phyloP scores from a whole-genome alignment of 2,113 vertebrate species.

The Pitta sordida region DNA sequence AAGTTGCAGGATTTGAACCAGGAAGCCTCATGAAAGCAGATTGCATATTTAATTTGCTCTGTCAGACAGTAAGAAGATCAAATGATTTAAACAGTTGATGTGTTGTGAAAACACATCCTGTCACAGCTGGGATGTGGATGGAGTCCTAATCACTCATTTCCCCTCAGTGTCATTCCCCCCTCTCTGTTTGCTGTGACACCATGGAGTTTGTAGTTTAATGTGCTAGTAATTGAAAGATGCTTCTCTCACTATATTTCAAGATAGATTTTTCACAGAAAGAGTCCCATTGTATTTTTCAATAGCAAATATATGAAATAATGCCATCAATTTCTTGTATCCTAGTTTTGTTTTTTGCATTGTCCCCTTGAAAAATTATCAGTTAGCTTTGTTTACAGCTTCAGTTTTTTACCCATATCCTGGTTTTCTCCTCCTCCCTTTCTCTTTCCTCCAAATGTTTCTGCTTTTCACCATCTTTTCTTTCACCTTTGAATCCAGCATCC shows the following conservation, averaged over 20 bases:
- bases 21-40: slow-evolving; percentile 2
- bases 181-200: neutral
- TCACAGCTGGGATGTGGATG: neutral
- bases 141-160: neutral
- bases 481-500: neutral
- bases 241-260: neutral
- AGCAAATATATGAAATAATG: neutral
- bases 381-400: neutral
- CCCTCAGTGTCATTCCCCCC: neutral
- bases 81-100: slow-evolving; percentile 27
- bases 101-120: slow-evolving; percentile 34
- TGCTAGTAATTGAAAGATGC: neutral
- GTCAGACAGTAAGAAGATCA: slow-evolving; percentile 21
- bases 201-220: neutral
- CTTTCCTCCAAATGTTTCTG: neutral
- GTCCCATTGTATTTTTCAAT: neutral
- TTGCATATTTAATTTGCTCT: slow-evolving; percentile 15
- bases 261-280: neutral
- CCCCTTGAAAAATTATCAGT: neutral
- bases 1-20: neutral
- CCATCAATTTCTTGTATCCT: neutral
- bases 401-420: neutral
- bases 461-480: neutral
- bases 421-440: neutral
- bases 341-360: neutral